phyloP scores from a whole-genome alignment of 2,888 invertebrate species.

The Apodemia mormo region DNA sequence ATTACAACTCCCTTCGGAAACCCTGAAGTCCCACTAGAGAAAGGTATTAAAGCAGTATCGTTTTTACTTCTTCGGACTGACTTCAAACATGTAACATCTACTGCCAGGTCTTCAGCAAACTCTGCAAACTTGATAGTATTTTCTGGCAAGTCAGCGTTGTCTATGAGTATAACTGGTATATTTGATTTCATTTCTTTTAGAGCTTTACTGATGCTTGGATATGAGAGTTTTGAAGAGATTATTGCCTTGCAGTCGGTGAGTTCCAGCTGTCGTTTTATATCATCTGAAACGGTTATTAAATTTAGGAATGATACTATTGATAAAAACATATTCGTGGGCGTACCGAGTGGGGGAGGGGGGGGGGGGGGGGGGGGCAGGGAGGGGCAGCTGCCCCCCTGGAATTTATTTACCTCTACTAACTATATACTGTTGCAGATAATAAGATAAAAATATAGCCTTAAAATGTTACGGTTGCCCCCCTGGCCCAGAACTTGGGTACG shows the following conservation, averaged over 20 bases:
- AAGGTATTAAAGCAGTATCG: slow-evolving; percentile 87
- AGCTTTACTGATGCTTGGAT: slow-evolving; percentile 71
- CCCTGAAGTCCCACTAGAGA: slow-evolving; percentile 94
- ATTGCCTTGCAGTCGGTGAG: slow-evolving; percentile 84
- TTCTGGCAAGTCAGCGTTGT: slow-evolving; percentile 71
- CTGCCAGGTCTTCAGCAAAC: slow-evolving; percentile 75
- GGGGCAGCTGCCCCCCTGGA: too few relatives aligned
- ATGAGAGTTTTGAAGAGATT: slow-evolving; percentile 81
- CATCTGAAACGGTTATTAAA: slow-evolving; percentile 77
- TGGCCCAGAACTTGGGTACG: too few relatives aligned
- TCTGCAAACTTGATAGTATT: slow-evolving; percentile 85
- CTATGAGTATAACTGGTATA: slow-evolving; percentile 77
- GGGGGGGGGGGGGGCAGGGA: too few relatives aligned
- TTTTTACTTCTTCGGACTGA: slow-evolving; percentile 66
- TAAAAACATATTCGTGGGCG: not conserved
- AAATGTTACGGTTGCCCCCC: too few relatives aligned
- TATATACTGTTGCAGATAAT: too few relatives aligned
- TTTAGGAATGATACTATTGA: not conserved
- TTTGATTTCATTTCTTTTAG: slow-evolving; percentile 64
- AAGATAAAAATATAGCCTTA: too few relatives aligned
- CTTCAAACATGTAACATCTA: slow-evolving; percentile 77
- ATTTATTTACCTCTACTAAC: too few relatives aligned
- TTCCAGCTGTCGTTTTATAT: slow-evolving; percentile 84
- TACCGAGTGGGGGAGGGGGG: too few relatives aligned
- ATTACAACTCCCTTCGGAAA: slow-evolving; percentile 88